Conservation (phyloP, 2,113 vertebrate genomes). For the Limnothrissa miodon region DNA sequence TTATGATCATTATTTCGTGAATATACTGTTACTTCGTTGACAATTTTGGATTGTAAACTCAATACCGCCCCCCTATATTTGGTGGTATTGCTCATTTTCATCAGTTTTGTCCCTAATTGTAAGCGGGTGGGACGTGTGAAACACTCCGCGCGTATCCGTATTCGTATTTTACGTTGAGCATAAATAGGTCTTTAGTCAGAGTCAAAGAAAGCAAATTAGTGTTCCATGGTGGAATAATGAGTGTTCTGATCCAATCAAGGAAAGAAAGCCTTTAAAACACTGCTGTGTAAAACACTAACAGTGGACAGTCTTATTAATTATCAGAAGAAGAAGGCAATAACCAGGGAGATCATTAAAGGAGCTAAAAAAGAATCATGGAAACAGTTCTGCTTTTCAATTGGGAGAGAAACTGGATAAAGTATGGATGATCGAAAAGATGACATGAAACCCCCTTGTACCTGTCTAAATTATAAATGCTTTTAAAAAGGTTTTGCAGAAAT, state of each 20-base stretch:
- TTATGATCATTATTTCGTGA: too few species aligned
- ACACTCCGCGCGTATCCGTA: too few species aligned
- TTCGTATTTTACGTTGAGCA: too few species aligned
- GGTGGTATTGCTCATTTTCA: too few species aligned
- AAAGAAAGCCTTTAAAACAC: not conserved
- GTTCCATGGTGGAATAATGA: too few species aligned
- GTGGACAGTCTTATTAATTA: not conserved
- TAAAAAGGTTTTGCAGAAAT: too few species aligned
- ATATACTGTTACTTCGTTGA: too few species aligned
- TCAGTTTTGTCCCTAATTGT: not conserved
- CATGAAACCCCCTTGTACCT: not conserved
- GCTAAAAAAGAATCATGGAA: not conserved
- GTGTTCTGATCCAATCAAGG: not conserved
- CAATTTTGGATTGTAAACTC: not conserved
- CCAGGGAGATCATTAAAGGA: not conserved
- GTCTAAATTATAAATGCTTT: too few species aligned
- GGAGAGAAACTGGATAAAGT: too few species aligned
- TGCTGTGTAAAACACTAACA: too few species aligned
- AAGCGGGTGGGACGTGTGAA: not conserved
- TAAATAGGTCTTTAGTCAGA: not conserved
- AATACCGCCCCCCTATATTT: not conserved
- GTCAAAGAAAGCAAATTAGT: not conserved
- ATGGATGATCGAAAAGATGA: not conserved
- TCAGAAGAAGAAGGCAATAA: not conserved
- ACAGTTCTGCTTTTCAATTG: not conserved